Evolutionary conservation across 2,888 invertebrate genomes (phyloP), one percentile per base, ranked within the genome.

Genomic region (Cephus nigrinus): DNA sequence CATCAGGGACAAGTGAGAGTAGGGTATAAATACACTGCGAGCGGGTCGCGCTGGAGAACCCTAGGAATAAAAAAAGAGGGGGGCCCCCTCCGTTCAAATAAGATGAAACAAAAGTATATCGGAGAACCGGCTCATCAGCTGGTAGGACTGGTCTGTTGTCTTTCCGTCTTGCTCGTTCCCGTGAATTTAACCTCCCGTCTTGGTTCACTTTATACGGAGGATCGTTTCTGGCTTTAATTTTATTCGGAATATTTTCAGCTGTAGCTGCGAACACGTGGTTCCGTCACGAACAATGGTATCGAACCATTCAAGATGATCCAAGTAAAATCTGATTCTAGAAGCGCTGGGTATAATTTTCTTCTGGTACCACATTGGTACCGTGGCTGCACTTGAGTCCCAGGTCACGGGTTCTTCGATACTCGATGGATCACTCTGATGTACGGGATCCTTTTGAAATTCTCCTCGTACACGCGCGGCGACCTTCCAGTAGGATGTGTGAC

Each of bases 61-160:
- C 78, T 83, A 82, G 87, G 80, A 79, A 83, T 82, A 84, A 83
- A 84, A 85, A 82, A 79, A 36, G 76, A 76, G 79, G 79, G 76
- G 77, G 71, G 75, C 74, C 73, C 78, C 78, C 72, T 76, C 35
- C 80, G 83, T 82, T 81, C 82, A 80, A 88, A 89, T 86, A 88
- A 88, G 86, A 86, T 83, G 85, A 90, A 90, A 88, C 86, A 89
- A 89, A 88, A 89, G 88, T 84, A 78, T 86, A 78, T 82, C 88
- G 88, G 86, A 87, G 88, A 90, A 90, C 90, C 91, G 87, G 91
- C 89, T 89, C 90, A 90, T 90, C 90, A 90, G 90, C 90, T 90
- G 89, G 90, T 82, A 83, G 85, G 85, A 90, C 90, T 89, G 90
- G 90, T 89, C 87, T 85, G 85, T 88, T 84, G 85, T 88, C 85